Percentiles rank a stretch among this genome's conserved stretches.
These are phyloP conservation scores for Notechis scutatus DNA, from an alignment of 2,113 vertebrate genomes.

Conservation along the genomic window DNA sequence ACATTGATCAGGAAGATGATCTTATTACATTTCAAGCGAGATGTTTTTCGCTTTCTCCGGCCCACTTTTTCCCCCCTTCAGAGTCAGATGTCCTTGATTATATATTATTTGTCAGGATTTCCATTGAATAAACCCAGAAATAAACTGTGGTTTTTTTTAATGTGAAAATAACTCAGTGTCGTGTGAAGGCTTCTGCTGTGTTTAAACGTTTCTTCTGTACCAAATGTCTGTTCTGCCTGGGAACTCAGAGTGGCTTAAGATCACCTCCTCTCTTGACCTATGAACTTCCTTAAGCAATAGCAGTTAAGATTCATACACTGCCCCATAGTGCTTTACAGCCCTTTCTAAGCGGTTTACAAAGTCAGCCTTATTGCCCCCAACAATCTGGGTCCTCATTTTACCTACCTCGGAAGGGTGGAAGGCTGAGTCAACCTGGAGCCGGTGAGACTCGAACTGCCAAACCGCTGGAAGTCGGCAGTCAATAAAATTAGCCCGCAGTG, in stretches of 20 bases:
- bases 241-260: not conserved
- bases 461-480: too few species aligned
- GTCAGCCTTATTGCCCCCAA: too few species aligned
- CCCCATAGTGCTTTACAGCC: too few species aligned
- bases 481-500: too few species aligned
- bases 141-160: not conserved
- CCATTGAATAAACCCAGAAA: not conserved
- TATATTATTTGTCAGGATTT: not conserved
- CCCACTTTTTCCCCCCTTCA: accelerated
- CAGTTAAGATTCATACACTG: too few species aligned
- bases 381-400: too few species aligned
- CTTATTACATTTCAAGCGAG: not conserved
- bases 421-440: too few species aligned
- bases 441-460: too few species aligned
- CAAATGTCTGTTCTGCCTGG: not conserved
- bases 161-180: not conserved
- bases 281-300: not conserved
- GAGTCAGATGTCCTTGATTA: not conserved
- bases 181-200: not conserved
- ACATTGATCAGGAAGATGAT: not conserved
- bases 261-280: not conserved
- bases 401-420: too few species aligned
- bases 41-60: not conserved
- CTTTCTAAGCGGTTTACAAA: too few species aligned
- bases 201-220: not conserved